Evolutionary conservation across 2,797 vertebrate species (phyloP).

Genomic region (Leucoraja ocellata): DNA sequence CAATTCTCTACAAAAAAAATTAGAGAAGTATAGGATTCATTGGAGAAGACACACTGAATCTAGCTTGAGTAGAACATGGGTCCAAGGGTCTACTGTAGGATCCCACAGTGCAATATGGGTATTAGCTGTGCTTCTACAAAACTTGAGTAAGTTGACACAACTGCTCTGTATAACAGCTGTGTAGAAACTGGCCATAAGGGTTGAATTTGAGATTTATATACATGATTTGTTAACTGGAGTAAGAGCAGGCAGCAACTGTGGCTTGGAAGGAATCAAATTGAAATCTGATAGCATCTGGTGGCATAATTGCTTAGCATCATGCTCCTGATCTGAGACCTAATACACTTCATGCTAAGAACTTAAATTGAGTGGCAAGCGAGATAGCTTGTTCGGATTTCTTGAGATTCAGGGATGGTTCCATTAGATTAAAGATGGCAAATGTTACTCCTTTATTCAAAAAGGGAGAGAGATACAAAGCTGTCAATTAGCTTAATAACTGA

Average conservation of each 20-base stretch:
- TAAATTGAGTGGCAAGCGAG: no score
- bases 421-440: no score
- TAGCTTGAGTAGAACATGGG: neutral
- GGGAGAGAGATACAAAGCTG: no score
- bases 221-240: no score
- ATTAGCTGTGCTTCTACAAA: neutral
- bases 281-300: neutral
- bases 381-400: no score
- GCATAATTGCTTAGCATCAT: neutral
- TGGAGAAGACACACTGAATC: neutral
- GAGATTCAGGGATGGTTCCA: no score
- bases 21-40: neutral
- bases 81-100: neutral
- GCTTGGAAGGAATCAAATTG: neutral
- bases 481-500: no score
- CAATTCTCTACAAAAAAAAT: neutral
- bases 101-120: neutral
- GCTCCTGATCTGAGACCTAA: no score
- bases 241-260: no score
- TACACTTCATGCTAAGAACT: no score
- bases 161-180: neutral
- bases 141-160: neutral
- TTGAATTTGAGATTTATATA: neutral
- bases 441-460: no score
- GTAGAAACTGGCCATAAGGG: neutral